phyloP scores from a whole-genome alignment of 2,888 invertebrate genomes.

The Fabriciana adippe region DNA sequence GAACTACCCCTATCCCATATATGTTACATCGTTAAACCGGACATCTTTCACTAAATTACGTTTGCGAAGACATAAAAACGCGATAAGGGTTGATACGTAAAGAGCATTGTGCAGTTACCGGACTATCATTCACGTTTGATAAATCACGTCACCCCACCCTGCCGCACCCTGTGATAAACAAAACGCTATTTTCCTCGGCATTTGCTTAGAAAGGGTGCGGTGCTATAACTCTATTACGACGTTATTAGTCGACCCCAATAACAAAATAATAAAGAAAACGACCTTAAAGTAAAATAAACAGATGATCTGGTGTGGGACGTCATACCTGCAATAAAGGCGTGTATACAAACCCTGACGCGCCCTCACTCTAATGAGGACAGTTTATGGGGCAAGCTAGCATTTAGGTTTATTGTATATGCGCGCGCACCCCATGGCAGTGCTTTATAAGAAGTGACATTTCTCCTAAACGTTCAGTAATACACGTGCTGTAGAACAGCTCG shows the following conservation, averaged over 20 bases:
- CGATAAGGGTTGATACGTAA: conserved; percentile 37
- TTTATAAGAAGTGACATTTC: conserved; percentile 68
- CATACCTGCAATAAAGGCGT: conserved; percentile 71
- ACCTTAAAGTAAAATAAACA: conserved; percentile 77
- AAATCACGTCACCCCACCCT: conserved; percentile 67
- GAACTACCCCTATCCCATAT: conserved; percentile 14
- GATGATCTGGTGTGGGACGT: conserved; percentile 65
- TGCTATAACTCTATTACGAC: conserved; percentile 61
- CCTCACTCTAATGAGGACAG: conserved; percentile 78
- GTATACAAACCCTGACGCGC: conserved; percentile 68
- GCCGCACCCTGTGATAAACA: conserved; percentile 68
- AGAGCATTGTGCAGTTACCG: conserved; percentile 34
- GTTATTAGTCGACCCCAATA: conserved; percentile 37
- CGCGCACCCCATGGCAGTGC: conserved; percentile 67
- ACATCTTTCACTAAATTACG: conserved; percentile 31
- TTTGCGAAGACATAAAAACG: conserved; percentile 35
- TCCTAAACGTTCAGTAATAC: conserved; percentile 57
- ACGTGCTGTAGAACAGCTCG: conserved; percentile 55
- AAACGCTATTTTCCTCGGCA: conserved; percentile 64
- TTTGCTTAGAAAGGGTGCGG: conserved; percentile 69
- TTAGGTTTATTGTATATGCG: conserved; percentile 75
- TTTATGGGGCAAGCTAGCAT: conserved; percentile 75
- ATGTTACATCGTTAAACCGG: conserved; percentile 26
- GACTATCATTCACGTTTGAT: conserved; percentile 46
- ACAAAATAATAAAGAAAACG: conserved; percentile 69